phyloP scores from a whole-genome alignment of 2,113 vertebrate genomes.

The Procavia capensis region DNA sequence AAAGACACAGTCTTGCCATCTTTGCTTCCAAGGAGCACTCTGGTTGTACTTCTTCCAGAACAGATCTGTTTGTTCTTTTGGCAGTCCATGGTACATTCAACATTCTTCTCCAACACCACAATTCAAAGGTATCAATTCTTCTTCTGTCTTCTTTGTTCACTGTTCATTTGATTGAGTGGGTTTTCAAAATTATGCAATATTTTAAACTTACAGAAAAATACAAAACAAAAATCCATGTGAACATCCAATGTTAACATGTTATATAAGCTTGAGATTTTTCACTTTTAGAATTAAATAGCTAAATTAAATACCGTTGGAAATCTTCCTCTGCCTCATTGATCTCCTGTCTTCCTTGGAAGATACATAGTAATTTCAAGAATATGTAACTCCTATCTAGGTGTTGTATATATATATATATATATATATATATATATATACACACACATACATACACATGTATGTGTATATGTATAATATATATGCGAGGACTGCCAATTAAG shows the following conservation, averaged over 20 bases:
- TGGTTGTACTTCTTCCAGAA: too few relatives aligned
- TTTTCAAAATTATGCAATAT: background rate
- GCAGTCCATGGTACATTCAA: too few relatives aligned
- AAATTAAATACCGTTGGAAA: background rate
- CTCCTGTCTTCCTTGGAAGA: background rate
- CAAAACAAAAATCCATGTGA: background rate
- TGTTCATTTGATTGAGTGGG: background rate
- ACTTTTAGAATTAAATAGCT: background rate
- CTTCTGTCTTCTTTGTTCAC: too few relatives aligned
- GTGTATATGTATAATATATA: too few relatives aligned
- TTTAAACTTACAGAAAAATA: background rate
- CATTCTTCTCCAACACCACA: too few relatives aligned
- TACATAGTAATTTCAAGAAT: background rate
- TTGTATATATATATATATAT: background rate
- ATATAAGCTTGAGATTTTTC: background rate
- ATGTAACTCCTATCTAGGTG: background rate
- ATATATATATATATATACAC: background rate
- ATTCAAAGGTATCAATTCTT: too few relatives aligned
- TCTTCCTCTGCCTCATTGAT: background rate
- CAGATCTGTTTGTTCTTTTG: too few relatives aligned
- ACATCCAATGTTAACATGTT: background rate
- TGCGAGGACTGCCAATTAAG: too few relatives aligned
- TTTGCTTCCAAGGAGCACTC: too few relatives aligned
- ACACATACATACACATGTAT: too few relatives aligned
- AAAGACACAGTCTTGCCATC: too few relatives aligned